Percentiles rank a stretch among this genome's conserved stretches.
phyloP scores from a whole-genome alignment of 2,113 vertebrate species.

The western clawed frog (Xenopus tropicalis) region UCB_Xtro_10.0 CM004450.2:90086001-90086500 shows the following conservation, averaged over 20 bases:
- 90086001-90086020: neutral
- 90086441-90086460: too few species aligned
- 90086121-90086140: neutral
- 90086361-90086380: too few species aligned
- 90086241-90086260: neutral
- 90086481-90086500: too few species aligned
- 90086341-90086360: too few species aligned
- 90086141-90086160: neutral
- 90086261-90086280: too few species aligned
- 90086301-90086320: too few species aligned
- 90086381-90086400: too few species aligned
- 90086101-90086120: neutral
- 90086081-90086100: neutral
- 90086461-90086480: too few species aligned
- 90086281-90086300: too few species aligned
- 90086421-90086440: too few species aligned
- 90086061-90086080: neutral
- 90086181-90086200: neutral
- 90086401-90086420: too few species aligned
- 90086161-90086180: neutral
- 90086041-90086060: neutral
- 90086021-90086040: neutral
- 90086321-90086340: too few species aligned
- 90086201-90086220: neutral
- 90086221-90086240: neutral